phyloP scores from a whole-genome alignment of 2,113 vertebrate genomes.

The Jaculus jaculus region DNA sequence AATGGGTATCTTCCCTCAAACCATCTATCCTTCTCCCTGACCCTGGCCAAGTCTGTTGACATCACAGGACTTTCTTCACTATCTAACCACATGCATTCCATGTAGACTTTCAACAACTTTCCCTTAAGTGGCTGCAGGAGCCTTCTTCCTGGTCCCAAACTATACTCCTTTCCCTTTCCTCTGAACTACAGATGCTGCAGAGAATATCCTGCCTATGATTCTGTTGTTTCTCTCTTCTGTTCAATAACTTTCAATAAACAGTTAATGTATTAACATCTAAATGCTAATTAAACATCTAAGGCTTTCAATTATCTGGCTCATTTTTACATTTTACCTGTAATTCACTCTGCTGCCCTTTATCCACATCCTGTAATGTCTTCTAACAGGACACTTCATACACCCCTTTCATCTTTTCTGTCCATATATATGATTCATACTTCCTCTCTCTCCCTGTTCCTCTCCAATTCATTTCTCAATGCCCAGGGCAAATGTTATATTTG shows the following conservation, averaged over 20 bases:
- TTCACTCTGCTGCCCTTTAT: neutral
- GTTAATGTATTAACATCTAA: neutral
- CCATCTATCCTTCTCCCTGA: neutral
- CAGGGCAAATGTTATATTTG: neutral
- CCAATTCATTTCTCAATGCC: neutral
- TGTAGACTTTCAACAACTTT: neutral
- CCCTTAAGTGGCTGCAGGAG: neutral
- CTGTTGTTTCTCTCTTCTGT: neutral
- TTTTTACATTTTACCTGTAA: neutral
- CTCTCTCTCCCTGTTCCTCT: neutral
- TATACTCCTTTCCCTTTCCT: neutral
- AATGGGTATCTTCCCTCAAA: neutral
- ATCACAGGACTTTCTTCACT: neutral
- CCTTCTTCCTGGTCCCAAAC: neutral
- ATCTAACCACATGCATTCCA: neutral
- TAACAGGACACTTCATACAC: neutral
- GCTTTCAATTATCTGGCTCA: neutral
- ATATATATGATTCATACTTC: neutral
- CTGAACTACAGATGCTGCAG: neutral
- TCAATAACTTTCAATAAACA: neutral
- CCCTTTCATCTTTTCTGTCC: neutral
- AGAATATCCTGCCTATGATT: neutral
- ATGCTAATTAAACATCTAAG: neutral
- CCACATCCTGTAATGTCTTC: neutral
- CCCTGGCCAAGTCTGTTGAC: neutral